phyloP scores from a whole-genome alignment of 2,113 vertebrate species.

The Campylomormyrus tamandua region DNA sequence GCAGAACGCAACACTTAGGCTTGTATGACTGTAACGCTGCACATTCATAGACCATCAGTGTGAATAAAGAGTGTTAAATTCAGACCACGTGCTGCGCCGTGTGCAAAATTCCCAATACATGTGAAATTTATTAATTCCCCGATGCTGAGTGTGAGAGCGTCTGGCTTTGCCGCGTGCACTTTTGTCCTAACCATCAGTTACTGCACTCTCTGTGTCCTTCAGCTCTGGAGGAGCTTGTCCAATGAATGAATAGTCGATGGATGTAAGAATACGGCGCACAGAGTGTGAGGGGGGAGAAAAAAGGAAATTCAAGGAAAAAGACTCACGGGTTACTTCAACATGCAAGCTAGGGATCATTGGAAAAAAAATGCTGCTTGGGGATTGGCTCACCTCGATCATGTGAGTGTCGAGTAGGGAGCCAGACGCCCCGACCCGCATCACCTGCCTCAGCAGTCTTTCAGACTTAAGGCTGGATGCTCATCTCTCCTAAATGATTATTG shows the following conservation, averaged over 20 bases:
- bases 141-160: background rate
- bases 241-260: background rate
- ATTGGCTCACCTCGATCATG: background rate
- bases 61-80: constrained; percentile 2
- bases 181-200: background rate
- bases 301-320: background rate
- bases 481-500: background rate
- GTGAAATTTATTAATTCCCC: background rate
- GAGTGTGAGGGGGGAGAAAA: background rate
- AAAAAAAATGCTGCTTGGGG: background rate
- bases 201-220: background rate
- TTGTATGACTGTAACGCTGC: background rate
- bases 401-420: background rate
- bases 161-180: background rate
- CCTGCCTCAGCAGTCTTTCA: background rate
- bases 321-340: background rate
- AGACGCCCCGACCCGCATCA: no score
- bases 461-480: background rate
- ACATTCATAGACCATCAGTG: background rate
- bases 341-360: background rate
- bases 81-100: background rate
- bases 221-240: background rate
- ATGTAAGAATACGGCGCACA: background rate
- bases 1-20: background rate
- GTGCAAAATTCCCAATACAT: background rate